Conservation (phyloP, 2,797 vertebrate species). For the Enteromius treurensis region DNA sequence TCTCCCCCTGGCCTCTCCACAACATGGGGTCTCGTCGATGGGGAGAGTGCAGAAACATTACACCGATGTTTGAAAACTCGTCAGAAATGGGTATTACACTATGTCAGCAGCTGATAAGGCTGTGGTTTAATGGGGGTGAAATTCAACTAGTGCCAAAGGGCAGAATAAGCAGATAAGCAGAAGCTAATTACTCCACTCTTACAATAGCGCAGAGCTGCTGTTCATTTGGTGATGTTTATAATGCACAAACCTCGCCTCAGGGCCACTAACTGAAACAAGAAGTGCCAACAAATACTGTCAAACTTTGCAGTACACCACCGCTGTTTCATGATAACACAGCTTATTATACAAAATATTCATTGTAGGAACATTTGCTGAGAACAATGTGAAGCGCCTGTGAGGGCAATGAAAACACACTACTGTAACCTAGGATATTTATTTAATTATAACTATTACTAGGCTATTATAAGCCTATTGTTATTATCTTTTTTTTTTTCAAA, state of each 20-base stretch:
- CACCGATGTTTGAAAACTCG: slow-evolving; percentile 38
- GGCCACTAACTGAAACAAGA: slow-evolving; percentile 39
- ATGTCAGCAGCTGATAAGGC: slow-evolving; percentile 49
- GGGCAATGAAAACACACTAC: background rate
- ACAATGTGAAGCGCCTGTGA: background rate
- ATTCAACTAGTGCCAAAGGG: slow-evolving; percentile 51
- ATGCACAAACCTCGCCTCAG: slow-evolving; percentile 51
- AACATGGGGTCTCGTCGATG: slow-evolving; percentile 11
- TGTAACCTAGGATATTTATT: background rate
- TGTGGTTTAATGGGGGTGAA: slow-evolving; percentile 53
- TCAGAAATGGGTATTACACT: slow-evolving; percentile 40
- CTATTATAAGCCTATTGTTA: background rate
- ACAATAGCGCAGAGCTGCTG: slow-evolving; percentile 49
- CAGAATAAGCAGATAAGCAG: slow-evolving; percentile 58
- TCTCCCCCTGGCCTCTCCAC: slow-evolving; percentile 8
- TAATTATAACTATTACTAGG: background rate
- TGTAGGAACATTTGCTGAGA: slow-evolving; percentile 19
- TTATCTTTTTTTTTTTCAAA: background rate
- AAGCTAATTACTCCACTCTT: slow-evolving; percentile 62
- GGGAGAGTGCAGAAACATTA: slow-evolving; percentile 33
- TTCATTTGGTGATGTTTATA: slow-evolving; percentile 56
- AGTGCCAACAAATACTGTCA: slow-evolving; percentile 15
- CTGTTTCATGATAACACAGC: slow-evolving; percentile 29
- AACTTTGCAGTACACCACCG: slow-evolving; percentile 2
- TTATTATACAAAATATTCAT: slow-evolving; percentile 14